Evolutionary conservation across 2,797 vertebrate genomes (phyloP).

Genomic region (Siniperca undulata): DNA sequence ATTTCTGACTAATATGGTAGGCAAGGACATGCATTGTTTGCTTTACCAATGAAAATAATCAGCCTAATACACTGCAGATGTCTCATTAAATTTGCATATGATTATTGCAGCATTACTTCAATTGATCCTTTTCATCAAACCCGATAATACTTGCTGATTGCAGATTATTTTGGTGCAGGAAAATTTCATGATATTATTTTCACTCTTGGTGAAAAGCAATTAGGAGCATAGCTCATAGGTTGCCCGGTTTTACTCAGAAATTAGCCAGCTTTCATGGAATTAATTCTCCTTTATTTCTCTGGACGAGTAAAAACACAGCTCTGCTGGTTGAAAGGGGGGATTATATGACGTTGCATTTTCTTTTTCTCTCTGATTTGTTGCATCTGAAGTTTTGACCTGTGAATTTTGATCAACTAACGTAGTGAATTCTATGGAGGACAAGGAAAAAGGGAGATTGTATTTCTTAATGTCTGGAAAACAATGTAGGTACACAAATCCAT

Average conservation of each 20-base stretch:
- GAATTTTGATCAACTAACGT: slow-evolving; percentile 14
- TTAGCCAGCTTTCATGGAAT: slow-evolving; percentile 51
- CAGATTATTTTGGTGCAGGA: slow-evolving; percentile 65
- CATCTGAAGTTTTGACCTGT: slow-evolving; percentile 25
- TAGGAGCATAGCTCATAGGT: slow-evolving; percentile 58
- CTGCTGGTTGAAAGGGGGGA: background rate
- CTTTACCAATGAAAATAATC: slow-evolving; percentile 65
- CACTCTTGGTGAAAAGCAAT: slow-evolving; percentile 72
- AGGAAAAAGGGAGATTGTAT: background rate
- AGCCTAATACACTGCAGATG: slow-evolving; percentile 75
- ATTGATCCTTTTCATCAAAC: slow-evolving; percentile 78
- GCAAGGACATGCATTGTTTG: slow-evolving; percentile 62
- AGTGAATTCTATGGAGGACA: background rate
- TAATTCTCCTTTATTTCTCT: slow-evolving; percentile 47
- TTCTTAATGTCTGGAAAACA: background rate
- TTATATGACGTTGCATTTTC: slow-evolving; percentile 27
- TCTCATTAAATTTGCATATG: slow-evolving; percentile 72
- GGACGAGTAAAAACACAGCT: slow-evolving; percentile 20
- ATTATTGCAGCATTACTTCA: slow-evolving; percentile 71
- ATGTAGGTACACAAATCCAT: background rate
- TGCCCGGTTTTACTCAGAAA: slow-evolving; percentile 56
- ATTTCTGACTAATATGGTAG: slow-evolving; percentile 42
- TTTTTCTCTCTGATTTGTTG: slow-evolving; percentile 18
- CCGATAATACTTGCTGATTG: slow-evolving; percentile 82
- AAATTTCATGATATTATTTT: slow-evolving; percentile 72